Base-by-base conservation (phyloP, 1,140 invertebrate species). In the Trachymyrmex cornetzi region DNA sequence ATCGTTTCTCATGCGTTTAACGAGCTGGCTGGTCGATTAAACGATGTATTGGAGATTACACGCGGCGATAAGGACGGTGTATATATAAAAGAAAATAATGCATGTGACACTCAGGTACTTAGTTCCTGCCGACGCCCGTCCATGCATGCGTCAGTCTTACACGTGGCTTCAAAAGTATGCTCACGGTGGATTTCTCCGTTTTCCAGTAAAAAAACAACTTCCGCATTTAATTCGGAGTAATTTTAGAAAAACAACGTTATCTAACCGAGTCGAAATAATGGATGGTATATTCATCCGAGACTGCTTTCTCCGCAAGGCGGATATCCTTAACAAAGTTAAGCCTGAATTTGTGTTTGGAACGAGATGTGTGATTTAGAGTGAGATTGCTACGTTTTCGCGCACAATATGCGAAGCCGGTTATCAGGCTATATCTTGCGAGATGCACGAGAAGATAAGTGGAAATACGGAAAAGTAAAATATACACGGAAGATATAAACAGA, bases 41-140 rank as follows among this genome's bases (percentile, higher is more conserved):
- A 85, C 22, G 53, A 77, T 55, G 72, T 55, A 16, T 12, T 57
- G 1, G 74, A 85, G 80, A 89, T 89, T 85, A 74, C 34, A 50
- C 44, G 34, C 66, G 30, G 59, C 48, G 75, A 86, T 89, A 88
- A 81, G 34, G 7, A 34, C 22, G 3, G 53, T 22, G 44, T 34
- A 50, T 16, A 16, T 61, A 57, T 87, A 87, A 53, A 79, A 88
- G 63, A 59, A 11, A 11, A 84, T 92, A 91, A 92, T 92, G 75
- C 91, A 93, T 90, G 88, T 89, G 64, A 85, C 79, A 85, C 79
- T 89, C 91, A 81, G 84, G 88, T 89, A 90, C 72, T 27, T 75
- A 88, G 85, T 91, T 89, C 69, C 87, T 77, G 79, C n/a, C 79
- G 84, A 90, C 86, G 84, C 57, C 77, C 63, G 79, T 50, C 77